Base-by-base conservation (phyloP, 2,797 vertebrate species). In the Intellagama lesueurii region DNA sequence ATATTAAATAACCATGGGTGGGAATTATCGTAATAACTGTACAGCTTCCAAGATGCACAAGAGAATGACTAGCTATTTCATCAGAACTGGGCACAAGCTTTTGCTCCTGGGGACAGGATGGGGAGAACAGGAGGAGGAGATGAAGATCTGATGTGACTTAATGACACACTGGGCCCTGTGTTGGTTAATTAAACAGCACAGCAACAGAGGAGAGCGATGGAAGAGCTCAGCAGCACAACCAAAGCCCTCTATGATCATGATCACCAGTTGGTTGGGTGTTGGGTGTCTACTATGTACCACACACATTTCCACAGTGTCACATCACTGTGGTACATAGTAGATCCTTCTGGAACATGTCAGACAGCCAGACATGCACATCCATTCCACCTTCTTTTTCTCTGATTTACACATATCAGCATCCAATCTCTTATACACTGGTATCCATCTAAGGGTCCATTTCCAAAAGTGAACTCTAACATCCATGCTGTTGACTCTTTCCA, bases 101-200 rank as follows among this genome's bases (percentile, higher is more conserved):
- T 26, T 44, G 26, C 68, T 73, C 73, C 83, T 83, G 52, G 83
- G 47, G 7, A 40, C 47, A 72, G n/a, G 28, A 19, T n/a, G 44
- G 56, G 14, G 26, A 75, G 49, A 77, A 73, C 16, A 22, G 30
- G 49, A 81, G 22, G 28, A 81, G 9, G 69, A 88, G 66, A 70
- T 72, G 82, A 28, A 77, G 68, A 80, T 80, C 30, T n/a, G 64
- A 32, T 56, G 80, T 40, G 84, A 76, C 44, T 76, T 81, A n/a
- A 86, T 66, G 3, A 9, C 49, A 47, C 22, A 14, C 24, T 47
- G 22, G 78, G 4, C 60, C 77, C 44, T 86, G 35, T 26, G 17
- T 1, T 40, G 32, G 7, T 70, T 56, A 68, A 70, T 86, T 68
- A 86, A 90, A 28, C 44, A 69, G 79, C 47, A 60, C 24, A 19